Percentiles rank a stretch among this genome's conserved stretches.
Conservation (phyloP, 2,888 invertebrate genomes). For the Agrilus mali region DNA sequence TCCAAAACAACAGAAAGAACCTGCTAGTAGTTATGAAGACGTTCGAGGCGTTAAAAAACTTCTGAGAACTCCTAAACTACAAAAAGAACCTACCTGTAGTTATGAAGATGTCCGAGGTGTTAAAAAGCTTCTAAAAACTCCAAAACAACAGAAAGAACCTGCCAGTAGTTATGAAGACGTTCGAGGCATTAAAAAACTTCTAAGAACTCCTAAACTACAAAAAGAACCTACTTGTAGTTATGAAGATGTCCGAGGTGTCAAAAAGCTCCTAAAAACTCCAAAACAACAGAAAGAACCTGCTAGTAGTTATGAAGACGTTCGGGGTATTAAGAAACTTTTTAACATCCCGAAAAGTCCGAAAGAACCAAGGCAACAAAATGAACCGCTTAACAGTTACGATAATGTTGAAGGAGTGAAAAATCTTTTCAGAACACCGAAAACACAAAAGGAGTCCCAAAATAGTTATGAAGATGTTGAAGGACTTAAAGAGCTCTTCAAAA, state of each 20-base stretch:
- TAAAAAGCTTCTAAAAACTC: constrained; percentile 16
- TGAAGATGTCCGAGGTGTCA: constrained; percentile 22
- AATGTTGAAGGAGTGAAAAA: constrained; percentile 33
- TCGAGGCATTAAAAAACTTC: constrained; percentile 7
- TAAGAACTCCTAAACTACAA: constrained; percentile 8
- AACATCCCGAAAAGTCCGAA: constrained; percentile 10
- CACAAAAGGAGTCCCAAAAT: constrained; percentile 28
- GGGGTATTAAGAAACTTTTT: constrained; percentile 7
- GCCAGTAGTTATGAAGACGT: constrained; percentile 15
- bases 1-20: constrained; percentile 17
- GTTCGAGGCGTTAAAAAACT: constrained; percentile 16
- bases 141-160: constrained; percentile 14
- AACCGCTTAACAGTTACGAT: constrained; percentile 26
- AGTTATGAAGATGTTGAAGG: constrained; percentile 28
- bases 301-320: neutral
- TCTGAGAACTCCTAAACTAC: constrained; percentile 20
- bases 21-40: constrained; percentile 27
- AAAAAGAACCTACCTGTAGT: constrained; percentile 15
- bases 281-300: constrained; percentile 11
- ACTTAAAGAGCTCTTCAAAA: constrained; percentile 20
- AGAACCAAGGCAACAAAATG: constrained; percentile 13
- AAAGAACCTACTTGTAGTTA: constrained; percentile 9
- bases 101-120: constrained; percentile 12
- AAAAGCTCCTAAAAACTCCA: constrained; percentile 18
- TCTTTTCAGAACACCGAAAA: constrained; percentile 18